Conservation (phyloP, 2,113 vertebrate species). For the Nerophis ophidion region DNA sequence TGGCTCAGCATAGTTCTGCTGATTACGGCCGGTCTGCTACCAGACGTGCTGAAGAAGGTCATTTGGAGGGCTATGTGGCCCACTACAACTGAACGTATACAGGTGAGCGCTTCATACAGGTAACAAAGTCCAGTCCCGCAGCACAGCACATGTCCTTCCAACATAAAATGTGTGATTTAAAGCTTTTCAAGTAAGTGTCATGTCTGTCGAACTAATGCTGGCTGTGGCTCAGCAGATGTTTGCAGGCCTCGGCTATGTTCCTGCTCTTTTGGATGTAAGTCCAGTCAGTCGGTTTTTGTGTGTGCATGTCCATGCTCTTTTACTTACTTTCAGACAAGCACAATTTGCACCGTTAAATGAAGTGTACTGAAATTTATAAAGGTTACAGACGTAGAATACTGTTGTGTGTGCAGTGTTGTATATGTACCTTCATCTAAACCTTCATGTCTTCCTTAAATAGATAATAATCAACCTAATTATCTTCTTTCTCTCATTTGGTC, state of each 20-base stretch:
- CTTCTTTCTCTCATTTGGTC: neutral
- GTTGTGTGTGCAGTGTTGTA: conserved; percentile 2
- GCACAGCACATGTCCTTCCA: neutral
- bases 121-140: neutral
- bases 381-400: neutral
- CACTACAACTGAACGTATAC: conserved; percentile 86
- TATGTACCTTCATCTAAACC: conserved; percentile 3
- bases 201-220: conserved; percentile 12
- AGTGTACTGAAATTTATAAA: neutral
- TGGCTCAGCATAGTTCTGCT: conserved; percentile 93
- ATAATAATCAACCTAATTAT: neutral
- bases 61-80: conserved; percentile 89
- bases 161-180: neutral
- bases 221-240: conserved; percentile 52
- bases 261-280: conserved; percentile 55
- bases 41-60: conserved; percentile 91
- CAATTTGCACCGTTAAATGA: neutral
- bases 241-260: conserved; percentile 39
- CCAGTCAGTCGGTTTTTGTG: conserved; percentile 16
- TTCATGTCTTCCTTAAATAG: neutral
- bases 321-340: neutral
- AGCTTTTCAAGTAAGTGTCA: neutral
- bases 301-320: conserved; percentile 31
- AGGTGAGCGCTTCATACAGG: conserved; percentile 69
- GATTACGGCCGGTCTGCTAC: conserved; percentile 86